Evolutionary conservation across 2,888 invertebrate species (phyloP).

Genomic region (Chalcis sispes): DNA sequence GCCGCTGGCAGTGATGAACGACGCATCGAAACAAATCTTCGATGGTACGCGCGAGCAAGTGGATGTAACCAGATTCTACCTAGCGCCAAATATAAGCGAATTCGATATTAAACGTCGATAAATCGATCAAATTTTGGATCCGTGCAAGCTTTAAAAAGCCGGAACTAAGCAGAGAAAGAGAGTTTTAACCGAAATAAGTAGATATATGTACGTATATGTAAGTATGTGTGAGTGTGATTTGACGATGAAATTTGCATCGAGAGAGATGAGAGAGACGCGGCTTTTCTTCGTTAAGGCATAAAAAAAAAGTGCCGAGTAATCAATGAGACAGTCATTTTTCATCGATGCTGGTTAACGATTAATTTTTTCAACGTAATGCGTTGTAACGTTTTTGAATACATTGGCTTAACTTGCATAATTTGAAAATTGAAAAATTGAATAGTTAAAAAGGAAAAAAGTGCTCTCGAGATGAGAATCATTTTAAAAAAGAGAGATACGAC

Average conservation of each 20-base stretch:
- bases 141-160: no score
- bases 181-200: no score
- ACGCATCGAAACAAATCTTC: slow-evolving; percentile 63
- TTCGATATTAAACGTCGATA: slow-evolving; percentile 42
- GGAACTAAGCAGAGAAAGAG: no score
- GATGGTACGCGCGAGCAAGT: slow-evolving; percentile 8
- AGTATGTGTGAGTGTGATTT: no score
- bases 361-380: not conserved
- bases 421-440: no score
- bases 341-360: not conserved
- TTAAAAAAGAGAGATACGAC: no score
- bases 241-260: slow-evolving; percentile 23
- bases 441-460: no score
- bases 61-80: not conserved
- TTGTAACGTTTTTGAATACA: not conserved
- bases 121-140: slow-evolving; percentile 18
- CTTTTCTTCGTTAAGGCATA: not conserved
- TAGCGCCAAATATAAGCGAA: not conserved
- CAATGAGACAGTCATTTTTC: not conserved
- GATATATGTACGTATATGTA: no score
- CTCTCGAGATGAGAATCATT: no score
- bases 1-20: slow-evolving; percentile 65
- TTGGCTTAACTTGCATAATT: not conserved
- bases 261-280: not conserved
- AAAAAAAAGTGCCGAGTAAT: not conserved